A percentile compares a stretch with the other conserved stretches of the same genome.
Conservation (phyloP, 2,113 vertebrate genomes). For the Carassius auratus region DNA sequence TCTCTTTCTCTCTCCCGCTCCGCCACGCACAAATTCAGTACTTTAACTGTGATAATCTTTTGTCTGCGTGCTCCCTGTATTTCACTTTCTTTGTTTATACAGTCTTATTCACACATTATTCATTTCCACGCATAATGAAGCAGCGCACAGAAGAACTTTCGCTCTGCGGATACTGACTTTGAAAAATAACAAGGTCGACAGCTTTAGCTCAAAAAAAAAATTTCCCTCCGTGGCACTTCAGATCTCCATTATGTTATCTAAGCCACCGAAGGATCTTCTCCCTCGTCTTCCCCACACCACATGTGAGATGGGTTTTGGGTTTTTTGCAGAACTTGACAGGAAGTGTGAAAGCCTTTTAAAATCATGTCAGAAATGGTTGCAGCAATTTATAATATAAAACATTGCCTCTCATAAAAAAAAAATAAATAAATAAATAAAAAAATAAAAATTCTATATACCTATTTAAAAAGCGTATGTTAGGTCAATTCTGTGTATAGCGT, state of each 20-base stretch:
- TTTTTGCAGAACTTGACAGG: conserved; percentile 59
- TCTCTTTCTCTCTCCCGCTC: conserved; percentile 49
- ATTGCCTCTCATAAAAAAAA: not conserved
- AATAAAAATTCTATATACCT: not conserved
- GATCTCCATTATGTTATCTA: conserved; percentile 70
- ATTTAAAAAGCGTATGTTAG: not conserved
- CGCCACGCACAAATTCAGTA: conserved; percentile 60
- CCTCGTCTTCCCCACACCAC: conserved; percentile 58
- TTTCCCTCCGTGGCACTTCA: conserved; percentile 66
- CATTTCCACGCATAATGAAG: conserved; percentile 75
- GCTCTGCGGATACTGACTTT: conserved; percentile 59
- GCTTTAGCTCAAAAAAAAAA: conserved; percentile 73
- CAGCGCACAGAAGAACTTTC: conserved; percentile 58
- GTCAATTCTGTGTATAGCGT: conserved; percentile 25
- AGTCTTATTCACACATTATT: conserved; percentile 66
- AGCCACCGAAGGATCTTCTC: conserved; percentile 63
- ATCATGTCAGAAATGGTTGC: conserved; percentile 52
- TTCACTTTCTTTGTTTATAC: conserved; percentile 66
- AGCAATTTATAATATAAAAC: conserved; percentile 52
- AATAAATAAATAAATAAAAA: too few relatives aligned
- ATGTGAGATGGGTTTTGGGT: conserved; percentile 50
- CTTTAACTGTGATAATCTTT: conserved; percentile 63
- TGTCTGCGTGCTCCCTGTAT: conserved; percentile 60
- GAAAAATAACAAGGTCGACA: conserved; percentile 70
- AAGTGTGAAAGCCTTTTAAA: conserved; percentile 54